Percentiles rank a stretch among this genome's conserved stretches.
phyloP scores from a whole-genome alignment of 2,888 invertebrate genomes.

The Mechanitis messenoides region DNA sequence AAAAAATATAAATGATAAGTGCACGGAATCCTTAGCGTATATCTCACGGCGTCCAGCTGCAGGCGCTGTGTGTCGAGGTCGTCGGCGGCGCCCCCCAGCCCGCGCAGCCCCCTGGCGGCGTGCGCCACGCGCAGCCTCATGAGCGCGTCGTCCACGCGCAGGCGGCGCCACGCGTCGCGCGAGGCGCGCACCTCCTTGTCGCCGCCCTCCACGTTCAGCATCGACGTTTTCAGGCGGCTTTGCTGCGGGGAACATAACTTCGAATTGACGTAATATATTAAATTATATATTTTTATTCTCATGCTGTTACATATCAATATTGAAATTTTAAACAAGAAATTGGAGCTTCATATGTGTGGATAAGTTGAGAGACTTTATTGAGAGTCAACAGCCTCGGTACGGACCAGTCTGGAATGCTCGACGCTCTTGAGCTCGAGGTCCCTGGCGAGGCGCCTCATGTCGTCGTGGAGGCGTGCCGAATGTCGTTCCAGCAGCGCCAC shows the following conservation, averaged over 20 bases:
- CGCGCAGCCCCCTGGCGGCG: conserved; percentile 78
- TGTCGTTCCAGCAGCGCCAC: conserved; percentile 62
- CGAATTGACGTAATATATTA: no score
- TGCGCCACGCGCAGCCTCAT: conserved; percentile 81
- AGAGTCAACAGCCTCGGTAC: background rate
- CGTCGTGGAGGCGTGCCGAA: conserved; percentile 56
- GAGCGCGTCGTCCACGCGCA: conserved; percentile 78
- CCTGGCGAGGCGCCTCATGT: conserved; percentile 60
- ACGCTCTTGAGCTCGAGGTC: conserved; percentile 46
- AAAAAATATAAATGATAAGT: no score
- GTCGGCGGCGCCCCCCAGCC: conserved; percentile 80
- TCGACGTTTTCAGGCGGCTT: conserved; percentile 55
- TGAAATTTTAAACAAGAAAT: no score
- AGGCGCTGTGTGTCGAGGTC: conserved; percentile 82
- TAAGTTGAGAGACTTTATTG: no score
- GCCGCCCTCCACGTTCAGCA: conserved; percentile 62
- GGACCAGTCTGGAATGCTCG: conserved; percentile 46
- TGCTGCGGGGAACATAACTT: conserved; percentile 39
- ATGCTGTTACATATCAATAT: no score
- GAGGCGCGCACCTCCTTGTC: conserved; percentile 46
- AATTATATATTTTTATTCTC: no score
- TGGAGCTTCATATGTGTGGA: no score
- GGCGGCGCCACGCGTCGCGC: conserved; percentile 51
- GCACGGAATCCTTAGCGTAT: no score
- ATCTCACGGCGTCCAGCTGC: conserved; percentile 81